Conservation (phyloP, 2,113 vertebrate species). For the Pygathrix nemaeus region DNA sequence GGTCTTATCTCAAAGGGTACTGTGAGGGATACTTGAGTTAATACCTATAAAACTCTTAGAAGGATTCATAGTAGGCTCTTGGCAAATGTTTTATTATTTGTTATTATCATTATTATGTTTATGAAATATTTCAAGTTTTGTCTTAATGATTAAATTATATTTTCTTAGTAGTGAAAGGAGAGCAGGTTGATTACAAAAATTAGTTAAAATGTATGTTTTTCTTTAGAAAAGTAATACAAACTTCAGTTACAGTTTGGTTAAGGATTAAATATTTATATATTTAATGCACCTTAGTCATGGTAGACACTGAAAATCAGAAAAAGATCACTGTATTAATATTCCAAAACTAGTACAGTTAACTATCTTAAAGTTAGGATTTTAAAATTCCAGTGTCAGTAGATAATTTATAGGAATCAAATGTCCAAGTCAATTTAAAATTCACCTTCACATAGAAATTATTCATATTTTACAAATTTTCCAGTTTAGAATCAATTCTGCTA, state of each 20-base stretch:
- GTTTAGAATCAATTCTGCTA: conserved; percentile 46
- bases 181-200: neutral
- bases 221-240: conserved; percentile 15
- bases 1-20: neutral
- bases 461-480: conserved; percentile 33
- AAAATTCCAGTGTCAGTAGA: neutral
- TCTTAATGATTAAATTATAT: neutral
- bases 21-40: neutral
- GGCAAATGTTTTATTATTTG: neutral
- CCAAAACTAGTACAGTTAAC: neutral
- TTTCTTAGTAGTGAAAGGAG: conserved; percentile 25
- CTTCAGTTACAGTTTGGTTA: neutral
- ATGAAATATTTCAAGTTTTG: neutral
- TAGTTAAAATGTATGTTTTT: neutral
- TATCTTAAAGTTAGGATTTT: conserved; percentile 5
- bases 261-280: neutral
- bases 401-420: conserved; percentile 42
- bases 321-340: neutral
- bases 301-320: neutral
- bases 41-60: neutral
- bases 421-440: conserved; percentile 14
- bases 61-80: neutral
- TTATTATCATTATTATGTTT: neutral
- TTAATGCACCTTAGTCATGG: neutral
- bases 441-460: conserved; percentile 18